Conservation (phyloP, 2,113 vertebrate species). For the Thunnus thynnus region DNA sequence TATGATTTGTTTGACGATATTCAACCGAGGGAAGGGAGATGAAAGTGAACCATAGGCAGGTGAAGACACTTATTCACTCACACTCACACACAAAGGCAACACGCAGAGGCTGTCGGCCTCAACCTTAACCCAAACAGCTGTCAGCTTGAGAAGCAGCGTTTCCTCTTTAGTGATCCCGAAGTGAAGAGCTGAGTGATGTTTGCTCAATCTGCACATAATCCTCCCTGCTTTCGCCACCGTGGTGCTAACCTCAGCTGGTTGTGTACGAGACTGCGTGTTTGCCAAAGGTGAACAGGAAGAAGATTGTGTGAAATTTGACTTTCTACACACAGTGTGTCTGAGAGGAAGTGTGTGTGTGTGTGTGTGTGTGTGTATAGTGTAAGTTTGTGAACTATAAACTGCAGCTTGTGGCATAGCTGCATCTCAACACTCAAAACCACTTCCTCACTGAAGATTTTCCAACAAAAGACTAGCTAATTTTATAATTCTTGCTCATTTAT, state of each 20-base stretch:
- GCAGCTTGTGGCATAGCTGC: not conserved
- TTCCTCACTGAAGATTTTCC: not conserved
- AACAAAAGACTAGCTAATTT: too few relatives aligned
- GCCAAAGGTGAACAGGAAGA: not conserved
- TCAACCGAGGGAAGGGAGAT: slow-evolving; percentile 17
- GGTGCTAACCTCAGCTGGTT: slow-evolving; percentile 25
- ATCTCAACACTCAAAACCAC: slow-evolving; percentile 1
- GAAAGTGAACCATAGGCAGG: slow-evolving; percentile 44
- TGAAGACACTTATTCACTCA: slow-evolving; percentile 1
- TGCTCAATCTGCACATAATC: slow-evolving; percentile 22
- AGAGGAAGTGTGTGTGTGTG: not conserved
- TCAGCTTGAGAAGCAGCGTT: slow-evolving; percentile 11
- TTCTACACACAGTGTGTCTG: not conserved
- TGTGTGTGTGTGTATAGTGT: not conserved
- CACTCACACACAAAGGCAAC: not conserved
- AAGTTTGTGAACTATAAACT: not conserved
- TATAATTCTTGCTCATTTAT: too few relatives aligned
- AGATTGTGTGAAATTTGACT: not conserved
- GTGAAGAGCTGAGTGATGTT: slow-evolving; percentile 26
- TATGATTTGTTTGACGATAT: slow-evolving; percentile 46
- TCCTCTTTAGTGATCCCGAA: slow-evolving; percentile 40
- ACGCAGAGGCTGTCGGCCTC: not conserved
- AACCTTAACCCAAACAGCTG: slow-evolving; percentile 40
- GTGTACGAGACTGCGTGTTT: not conserved
- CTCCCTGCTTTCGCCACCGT: slow-evolving; percentile 5